phyloP scores from a whole-genome alignment of 2,888 invertebrate species.

The Aspidiotus rigidus region DNA sequence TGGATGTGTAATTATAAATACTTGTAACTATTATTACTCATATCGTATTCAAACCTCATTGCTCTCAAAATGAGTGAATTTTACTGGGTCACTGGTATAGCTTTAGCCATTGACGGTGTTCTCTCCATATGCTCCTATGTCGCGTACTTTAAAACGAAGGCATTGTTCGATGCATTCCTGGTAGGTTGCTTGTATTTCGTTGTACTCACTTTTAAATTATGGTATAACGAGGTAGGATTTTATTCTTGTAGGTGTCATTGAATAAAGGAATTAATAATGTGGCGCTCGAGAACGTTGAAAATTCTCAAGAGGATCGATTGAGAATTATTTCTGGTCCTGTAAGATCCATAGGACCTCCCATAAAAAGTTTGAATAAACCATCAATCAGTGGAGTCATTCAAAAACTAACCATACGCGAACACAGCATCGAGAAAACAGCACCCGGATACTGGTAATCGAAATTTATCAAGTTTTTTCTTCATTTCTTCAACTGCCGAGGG shows the following conservation, averaged over 20 bases:
- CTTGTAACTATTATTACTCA: too few species aligned
- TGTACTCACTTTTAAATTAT: neutral
- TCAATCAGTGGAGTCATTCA: slow-evolving; percentile 69
- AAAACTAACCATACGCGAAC: slow-evolving; percentile 69
- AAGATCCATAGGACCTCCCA: slow-evolving; percentile 63
- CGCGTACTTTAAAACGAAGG: neutral
- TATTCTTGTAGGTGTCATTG: neutral
- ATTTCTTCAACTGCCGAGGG: neutral
- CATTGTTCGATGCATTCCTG: slow-evolving; percentile 6
- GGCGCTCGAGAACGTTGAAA: neutral
- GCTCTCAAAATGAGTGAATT: neutral
- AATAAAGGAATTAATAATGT: slow-evolving; percentile 22
- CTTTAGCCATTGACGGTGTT: slow-evolving; percentile 14
- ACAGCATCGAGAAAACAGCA: slow-evolving; percentile 71
- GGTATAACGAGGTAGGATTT: neutral
- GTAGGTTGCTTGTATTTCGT: neutral
- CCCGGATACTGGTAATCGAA: neutral
- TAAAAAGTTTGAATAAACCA: slow-evolving; percentile 63
- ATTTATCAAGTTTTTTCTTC: neutral
- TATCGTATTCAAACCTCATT: too few species aligned
- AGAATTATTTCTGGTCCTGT: slow-evolving; percentile 67
- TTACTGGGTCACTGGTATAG: neutral
- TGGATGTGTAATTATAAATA: too few species aligned
- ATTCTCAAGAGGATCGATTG: slow-evolving; percentile 41
- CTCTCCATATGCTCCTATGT: neutral